Evolutionary conservation across 2,113 vertebrate genomes (phyloP), one percentile per base, ranked within the genome.

Genomic region (Perognathus longimembris): DNA sequence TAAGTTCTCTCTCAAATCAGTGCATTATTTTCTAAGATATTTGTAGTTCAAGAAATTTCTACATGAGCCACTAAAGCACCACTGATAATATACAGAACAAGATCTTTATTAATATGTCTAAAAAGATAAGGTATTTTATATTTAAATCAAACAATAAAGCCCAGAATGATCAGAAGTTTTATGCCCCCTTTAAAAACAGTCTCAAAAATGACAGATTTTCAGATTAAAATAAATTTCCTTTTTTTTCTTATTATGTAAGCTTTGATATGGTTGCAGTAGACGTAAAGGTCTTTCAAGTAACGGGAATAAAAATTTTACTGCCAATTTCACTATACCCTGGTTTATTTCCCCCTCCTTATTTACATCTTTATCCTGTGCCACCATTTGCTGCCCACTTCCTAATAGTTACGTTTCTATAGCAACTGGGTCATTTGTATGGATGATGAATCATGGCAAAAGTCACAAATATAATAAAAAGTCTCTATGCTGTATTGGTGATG

Each of bases 341-440:
- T 96, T 97, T 97, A 81, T 94, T 96, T 86, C 93, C 71, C 67
- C 83, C 69, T 24, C 59, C 96, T 94, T 96, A 92, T 92, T 95
- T 95, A 88, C 96, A 63, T 88, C 96, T 97, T 93, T 93, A 84
- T 80, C 80, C 92, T 93, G 77, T 96, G 93, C 84, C 63, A 64
- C 59, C 69, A 59, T 88, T 95, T 63, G 34, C 54, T 73, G 12
- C 76, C 78, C 26, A 1, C 21, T 95, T 95, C 82, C 88, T 92
- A 71, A 81, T 61, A 66, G 88, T 82, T 83, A 40, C 0, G 57
- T 96, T 94, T 93, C 96, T 80, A 87, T 96, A 91, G 95, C 89
- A 96, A 95, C 95, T 70, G 78, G 76, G 66, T 54, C 80, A 87
- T 93, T 92, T 90, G 92, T 95, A 78, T 85, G 67, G 92, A 85